phyloP scores from a whole-genome alignment of 2,888 invertebrate genomes.

The Tinea semifulvella region DNA sequence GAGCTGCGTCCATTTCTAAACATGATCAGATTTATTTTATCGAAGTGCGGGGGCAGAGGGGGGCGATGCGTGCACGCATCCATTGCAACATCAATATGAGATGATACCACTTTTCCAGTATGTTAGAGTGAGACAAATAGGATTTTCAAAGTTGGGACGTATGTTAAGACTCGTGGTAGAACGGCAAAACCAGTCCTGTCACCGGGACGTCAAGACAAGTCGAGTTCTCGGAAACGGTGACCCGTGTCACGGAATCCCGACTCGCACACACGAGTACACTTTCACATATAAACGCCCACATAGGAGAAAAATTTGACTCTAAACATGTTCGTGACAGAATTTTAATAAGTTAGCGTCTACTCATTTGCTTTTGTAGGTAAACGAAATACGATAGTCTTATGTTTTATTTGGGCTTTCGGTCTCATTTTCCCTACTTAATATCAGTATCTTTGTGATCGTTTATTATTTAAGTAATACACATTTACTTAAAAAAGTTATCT shows the following conservation, averaged over 20 bases:
- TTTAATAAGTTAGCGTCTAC: slow-evolving; percentile 26
- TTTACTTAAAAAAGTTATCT: too few species aligned
- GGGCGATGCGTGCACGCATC: slow-evolving; percentile 60
- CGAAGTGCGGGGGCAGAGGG: slow-evolving; percentile 47
- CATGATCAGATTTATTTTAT: slow-evolving; percentile 44
- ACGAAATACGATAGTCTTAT: neutral
- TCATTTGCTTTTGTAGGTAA: slow-evolving; percentile 9
- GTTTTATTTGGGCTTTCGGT: too few species aligned
- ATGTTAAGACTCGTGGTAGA: slow-evolving; percentile 25
- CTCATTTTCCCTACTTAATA: too few species aligned
- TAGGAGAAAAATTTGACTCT: slow-evolving; percentile 23
- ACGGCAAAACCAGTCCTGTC: slow-evolving; percentile 65
- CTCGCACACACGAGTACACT: slow-evolving; percentile 36
- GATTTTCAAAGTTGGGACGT: slow-evolving; percentile 25
- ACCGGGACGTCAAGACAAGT: slow-evolving; percentile 63
- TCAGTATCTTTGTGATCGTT: too few species aligned
- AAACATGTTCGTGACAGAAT: slow-evolving; percentile 32
- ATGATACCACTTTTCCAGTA: slow-evolving; percentile 21
- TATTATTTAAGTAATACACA: too few species aligned
- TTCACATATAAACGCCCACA: slow-evolving; percentile 26
- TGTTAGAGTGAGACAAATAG: slow-evolving; percentile 11
- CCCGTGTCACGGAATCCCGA: slow-evolving; percentile 67
- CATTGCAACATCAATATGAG: slow-evolving; percentile 44
- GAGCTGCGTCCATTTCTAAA: slow-evolving; percentile 51
- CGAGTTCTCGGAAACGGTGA: slow-evolving; percentile 64